These are phyloP conservation scores for Turnix velox DNA, from an alignment of 2,113 vertebrate species.

Conservation along the genomic window DNA sequence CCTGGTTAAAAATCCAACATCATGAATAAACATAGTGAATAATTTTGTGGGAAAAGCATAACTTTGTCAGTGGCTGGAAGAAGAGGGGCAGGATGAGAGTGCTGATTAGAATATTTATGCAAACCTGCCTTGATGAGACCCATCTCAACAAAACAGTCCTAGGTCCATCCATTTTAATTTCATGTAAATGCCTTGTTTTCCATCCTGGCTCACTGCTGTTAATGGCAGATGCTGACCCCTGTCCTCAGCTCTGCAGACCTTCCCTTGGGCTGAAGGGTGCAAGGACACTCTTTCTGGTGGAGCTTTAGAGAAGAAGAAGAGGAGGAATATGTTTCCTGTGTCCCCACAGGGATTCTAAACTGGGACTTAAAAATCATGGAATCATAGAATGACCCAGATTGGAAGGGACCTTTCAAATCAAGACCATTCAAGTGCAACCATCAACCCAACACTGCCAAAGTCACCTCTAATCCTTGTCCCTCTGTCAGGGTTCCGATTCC, in stretches of 20 bases:
- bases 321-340: background rate
- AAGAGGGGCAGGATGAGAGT: background rate
- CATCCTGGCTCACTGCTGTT: accelerated
- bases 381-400: background rate
- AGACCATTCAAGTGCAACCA: background rate
- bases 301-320: too few relatives aligned
- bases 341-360: background rate
- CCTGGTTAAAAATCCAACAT: background rate
- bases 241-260: background rate
- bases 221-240: background rate
- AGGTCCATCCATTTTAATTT: background rate
- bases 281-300: accelerated
- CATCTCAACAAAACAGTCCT: background rate
- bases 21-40: constrained; percentile 29
- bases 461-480: background rate
- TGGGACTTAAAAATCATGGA: background rate
- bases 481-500: too few relatives aligned
- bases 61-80: background rate
- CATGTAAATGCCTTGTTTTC: background rate
- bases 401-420: background rate
- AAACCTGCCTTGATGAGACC: background rate
- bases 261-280: accelerated
- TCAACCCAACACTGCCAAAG: background rate
- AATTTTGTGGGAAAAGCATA: background rate
- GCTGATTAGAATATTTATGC: constrained; percentile 10